Evolutionary conservation across 1,140 invertebrate species (phyloP).

Genomic region (Panagrolaimus sp.): DNA sequence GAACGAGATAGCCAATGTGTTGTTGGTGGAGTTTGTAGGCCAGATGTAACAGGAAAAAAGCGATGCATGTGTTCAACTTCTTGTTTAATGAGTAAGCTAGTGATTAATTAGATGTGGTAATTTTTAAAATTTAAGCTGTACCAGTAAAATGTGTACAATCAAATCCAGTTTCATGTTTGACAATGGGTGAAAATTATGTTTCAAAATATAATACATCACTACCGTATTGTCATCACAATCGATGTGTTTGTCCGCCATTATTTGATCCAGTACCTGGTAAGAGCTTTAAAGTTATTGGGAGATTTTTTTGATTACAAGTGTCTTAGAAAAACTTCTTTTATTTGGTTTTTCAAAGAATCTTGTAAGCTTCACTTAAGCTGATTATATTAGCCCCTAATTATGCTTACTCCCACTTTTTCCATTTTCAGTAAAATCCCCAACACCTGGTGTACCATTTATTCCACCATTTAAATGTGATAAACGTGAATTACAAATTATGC

Average conservation of each 20-base stretch:
- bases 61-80: conserved; percentile 51
- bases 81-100: conserved; percentile 46
- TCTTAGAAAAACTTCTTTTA: no score
- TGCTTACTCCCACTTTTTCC: not conserved
- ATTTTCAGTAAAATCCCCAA: conserved; percentile 16
- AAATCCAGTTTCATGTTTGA: conserved; percentile 36
- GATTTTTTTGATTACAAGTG: no score
- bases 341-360: no score
- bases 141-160: conserved; percentile 34
- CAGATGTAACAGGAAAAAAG: conserved; percentile 35
- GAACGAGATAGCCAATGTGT: conserved; percentile 47
- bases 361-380: no score
- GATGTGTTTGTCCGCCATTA: conserved; percentile 50
- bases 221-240: conserved; percentile 44
- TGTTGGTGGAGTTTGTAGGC: conserved; percentile 42
- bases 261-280: conserved; percentile 40
- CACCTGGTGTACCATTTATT: conserved; percentile 34
- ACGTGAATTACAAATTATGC: conserved; percentile 44
- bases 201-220: conserved; percentile 38
- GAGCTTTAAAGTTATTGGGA: no score
- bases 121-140: conserved; percentile 25
- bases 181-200: conserved; percentile 47
- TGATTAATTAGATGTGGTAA: conserved; percentile 8
- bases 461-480: conserved; percentile 56
- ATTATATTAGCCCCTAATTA: conserved; percentile 1